phyloP scores from a whole-genome alignment of 2,113 vertebrate species.

The Podarcis muralis region DNA sequence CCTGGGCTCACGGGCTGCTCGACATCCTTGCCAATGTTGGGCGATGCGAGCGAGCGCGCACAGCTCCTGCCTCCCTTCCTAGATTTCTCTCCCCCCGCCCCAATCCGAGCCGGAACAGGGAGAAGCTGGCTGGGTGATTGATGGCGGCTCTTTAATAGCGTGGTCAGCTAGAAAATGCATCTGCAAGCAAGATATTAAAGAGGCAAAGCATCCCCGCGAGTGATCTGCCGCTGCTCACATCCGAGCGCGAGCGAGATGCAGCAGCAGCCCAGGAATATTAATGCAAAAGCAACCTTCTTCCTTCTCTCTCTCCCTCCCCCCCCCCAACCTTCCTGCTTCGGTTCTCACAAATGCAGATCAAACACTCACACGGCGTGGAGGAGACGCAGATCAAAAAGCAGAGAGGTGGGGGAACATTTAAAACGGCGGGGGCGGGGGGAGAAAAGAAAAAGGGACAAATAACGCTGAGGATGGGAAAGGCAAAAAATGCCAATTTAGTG shows the following conservation, averaged over 20 bases:
- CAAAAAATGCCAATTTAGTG: not conserved
- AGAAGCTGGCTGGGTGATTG: slow-evolving; percentile 73
- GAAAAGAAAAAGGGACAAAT: not conserved
- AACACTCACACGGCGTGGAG: slow-evolving; percentile 15
- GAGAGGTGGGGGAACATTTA: slow-evolving; percentile 5
- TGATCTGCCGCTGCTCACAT: slow-evolving; percentile 66
- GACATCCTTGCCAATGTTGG: not conserved
- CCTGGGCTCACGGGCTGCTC: not conserved
- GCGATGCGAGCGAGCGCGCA: not conserved
- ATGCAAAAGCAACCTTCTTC: slow-evolving; percentile 40
- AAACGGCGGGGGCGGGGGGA: not conserved
- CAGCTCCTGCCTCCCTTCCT: not conserved
- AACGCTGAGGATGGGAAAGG: slow-evolving; percentile 7
- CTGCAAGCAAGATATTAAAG: slow-evolving; percentile 71
- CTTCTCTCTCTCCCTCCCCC: not conserved
- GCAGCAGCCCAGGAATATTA: slow-evolving; percentile 73
- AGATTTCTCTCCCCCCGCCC: slow-evolving; percentile 42
- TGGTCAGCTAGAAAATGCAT: slow-evolving; percentile 77
- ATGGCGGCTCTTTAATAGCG: slow-evolving; percentile 77
- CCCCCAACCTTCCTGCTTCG: not conserved
- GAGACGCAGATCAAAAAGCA: slow-evolving; percentile 50
- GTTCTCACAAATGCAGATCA: slow-evolving; percentile 61
- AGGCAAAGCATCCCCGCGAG: slow-evolving; percentile 68
- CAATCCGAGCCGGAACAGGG: slow-evolving; percentile 59
- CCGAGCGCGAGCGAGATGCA: not conserved